These are phyloP conservation scores for Cepaea hortensis DNA, from an alignment of 2,888 invertebrate species.

Conservation along the genomic window DNA sequence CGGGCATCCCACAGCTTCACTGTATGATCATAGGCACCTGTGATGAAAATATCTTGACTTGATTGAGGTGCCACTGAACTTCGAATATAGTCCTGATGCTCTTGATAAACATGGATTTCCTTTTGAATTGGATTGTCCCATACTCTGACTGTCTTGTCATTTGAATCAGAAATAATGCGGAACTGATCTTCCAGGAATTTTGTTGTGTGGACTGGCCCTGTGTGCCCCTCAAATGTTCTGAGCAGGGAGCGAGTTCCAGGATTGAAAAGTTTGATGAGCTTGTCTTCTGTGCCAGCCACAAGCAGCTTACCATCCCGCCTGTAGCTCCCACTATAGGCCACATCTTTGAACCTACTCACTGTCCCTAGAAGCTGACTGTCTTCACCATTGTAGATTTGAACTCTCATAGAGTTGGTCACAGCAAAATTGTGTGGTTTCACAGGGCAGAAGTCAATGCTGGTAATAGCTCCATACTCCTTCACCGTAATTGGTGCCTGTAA, in stretches of 20 bases:
- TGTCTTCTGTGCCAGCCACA: constrained; percentile 93
- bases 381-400: constrained; percentile 69
- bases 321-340: constrained; percentile 75
- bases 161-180: constrained; percentile 90
- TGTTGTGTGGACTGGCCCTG: constrained; percentile 84
- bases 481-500: constrained; percentile 90
- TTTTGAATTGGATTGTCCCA: constrained; percentile 94
- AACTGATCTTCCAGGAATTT: constrained; percentile 87
- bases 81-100: constrained; percentile 86
- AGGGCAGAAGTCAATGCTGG: constrained; percentile 92
- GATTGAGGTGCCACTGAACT: constrained; percentile 87
- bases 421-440: constrained; percentile 93
- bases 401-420: constrained; percentile 91
- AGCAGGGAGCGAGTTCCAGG: constrained; percentile 87
- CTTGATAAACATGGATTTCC: constrained; percentile 79
- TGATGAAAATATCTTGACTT: constrained; percentile 71
- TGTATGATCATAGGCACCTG: constrained; percentile 88
- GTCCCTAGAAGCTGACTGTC: constrained; percentile 67
- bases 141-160: constrained; percentile 90
- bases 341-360: constrained; percentile 75
- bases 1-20: constrained; percentile 92
- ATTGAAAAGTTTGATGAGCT: constrained; percentile 91
- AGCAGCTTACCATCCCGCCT: constrained; percentile 74
- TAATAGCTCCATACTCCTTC: constrained; percentile 94
- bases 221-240: constrained; percentile 84